A percentile compares a stretch with the other conserved stretches of the same genome.
These are phyloP conservation scores for Xylocampa areola DNA, from an alignment of 2,888 invertebrate genomes.

Conservation along the genomic window DNA sequence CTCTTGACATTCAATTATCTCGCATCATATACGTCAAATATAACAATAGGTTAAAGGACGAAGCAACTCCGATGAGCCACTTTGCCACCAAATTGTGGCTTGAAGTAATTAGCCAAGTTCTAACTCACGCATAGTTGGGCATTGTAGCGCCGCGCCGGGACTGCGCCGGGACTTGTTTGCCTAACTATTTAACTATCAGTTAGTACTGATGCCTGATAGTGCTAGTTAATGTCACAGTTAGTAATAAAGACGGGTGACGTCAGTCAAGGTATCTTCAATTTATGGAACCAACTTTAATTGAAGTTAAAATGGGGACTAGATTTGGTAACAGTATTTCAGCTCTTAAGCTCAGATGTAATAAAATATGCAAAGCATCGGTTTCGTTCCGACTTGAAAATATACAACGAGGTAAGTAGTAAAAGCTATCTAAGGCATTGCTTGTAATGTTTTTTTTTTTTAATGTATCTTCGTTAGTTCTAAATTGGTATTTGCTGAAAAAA, in stretches of 20 bases:
- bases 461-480: no score
- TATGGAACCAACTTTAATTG: background rate
- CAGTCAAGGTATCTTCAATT: background rate
- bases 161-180: conserved; percentile 17
- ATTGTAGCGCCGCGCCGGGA: conserved; percentile 3
- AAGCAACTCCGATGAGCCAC: conserved; percentile 14
- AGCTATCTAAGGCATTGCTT: no score
- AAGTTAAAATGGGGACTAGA: no score
- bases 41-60: background rate
- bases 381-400: no score
- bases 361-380: no score
- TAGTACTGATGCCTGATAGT: conserved; percentile 5
- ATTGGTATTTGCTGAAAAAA: no score
- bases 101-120: conserved; percentile 40
- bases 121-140: conserved; percentile 17
- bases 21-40: background rate
- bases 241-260: conserved; percentile 5
- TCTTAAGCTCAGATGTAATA: no score
- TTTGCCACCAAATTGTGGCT: conserved; percentile 34
- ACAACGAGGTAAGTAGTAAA: no score
- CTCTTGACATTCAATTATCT: background rate
- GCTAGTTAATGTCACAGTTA: background rate
- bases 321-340: no score
- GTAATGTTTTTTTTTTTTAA: no score
- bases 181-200: conserved; percentile 20